Percentiles rank a stretch among this genome's conserved stretches.
These are phyloP conservation scores for Bombus balteatus DNA, from an alignment of 1,140 invertebrate species.

Conservation along the genomic window DNA sequence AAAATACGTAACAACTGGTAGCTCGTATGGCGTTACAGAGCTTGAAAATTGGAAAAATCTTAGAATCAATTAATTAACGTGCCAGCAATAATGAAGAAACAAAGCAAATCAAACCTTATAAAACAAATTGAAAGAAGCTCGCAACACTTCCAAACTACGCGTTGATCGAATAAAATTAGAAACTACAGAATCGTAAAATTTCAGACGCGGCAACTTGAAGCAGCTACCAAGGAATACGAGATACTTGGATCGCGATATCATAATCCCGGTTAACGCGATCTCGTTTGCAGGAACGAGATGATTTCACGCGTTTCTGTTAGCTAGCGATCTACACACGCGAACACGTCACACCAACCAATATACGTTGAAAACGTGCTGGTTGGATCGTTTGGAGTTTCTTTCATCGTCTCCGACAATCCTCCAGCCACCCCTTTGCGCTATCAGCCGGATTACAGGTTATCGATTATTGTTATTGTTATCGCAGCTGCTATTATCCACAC, in stretches of 20 bases:
- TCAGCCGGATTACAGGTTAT: conserved; percentile 50
- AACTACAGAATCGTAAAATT: neutral
- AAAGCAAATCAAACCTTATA: neutral
- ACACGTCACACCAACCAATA: neutral
- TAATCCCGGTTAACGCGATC: conserved; percentile 34
- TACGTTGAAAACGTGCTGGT: neutral
- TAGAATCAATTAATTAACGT: neutral
- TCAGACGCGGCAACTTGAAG: neutral
- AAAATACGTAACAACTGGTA: no score
- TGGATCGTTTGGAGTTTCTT: neutral
- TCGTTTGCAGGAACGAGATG: conserved; percentile 25
- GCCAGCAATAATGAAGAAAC: no score
- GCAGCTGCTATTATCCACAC: conserved; percentile 1
- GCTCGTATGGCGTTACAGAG: no score
- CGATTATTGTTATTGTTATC: conserved; percentile 53
- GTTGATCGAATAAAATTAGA: neutral
- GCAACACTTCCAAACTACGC: no score
- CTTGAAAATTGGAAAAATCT: neutral
- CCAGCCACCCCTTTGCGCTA: conserved; percentile 5
- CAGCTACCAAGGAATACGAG: neutral
- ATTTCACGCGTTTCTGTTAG: neutral
- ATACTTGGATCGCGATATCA: conserved; percentile 13
- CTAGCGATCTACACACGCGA: neutral
- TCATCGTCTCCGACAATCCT: neutral
- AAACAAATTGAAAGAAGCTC: neutral